Conservation (phyloP, 2,888 invertebrate species). For the Octodonta nipae region DNA sequence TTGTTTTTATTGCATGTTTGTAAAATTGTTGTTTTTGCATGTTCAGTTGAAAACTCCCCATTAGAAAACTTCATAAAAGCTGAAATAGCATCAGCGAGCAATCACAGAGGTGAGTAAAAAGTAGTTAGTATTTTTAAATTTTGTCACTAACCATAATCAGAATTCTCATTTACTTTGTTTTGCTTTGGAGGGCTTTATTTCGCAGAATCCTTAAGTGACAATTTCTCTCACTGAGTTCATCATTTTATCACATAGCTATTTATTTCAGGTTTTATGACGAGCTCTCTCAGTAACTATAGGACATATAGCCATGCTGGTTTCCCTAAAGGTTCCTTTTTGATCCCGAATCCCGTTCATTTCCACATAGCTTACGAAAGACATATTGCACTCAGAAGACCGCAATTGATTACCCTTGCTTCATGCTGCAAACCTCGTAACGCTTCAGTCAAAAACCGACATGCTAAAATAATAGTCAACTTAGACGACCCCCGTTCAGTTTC, state of each 20-base stretch:
- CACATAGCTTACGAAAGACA: slow-evolving; percentile 28
- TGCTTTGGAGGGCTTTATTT: too few species aligned
- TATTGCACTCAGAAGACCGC: slow-evolving; percentile 19
- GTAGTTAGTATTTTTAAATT: too few species aligned
- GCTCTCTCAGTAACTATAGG: slow-evolving; percentile 22
- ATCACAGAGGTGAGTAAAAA: slow-evolving; percentile 24
- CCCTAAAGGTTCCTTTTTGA: slow-evolving; percentile 31
- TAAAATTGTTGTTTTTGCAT: slow-evolving; percentile 21
- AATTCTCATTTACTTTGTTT: too few species aligned
- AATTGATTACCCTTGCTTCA: slow-evolving; percentile 7
- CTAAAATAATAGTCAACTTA: slow-evolving; percentile 25
- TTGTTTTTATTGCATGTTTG: slow-evolving; percentile 3
- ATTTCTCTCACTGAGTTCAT: too few species aligned
- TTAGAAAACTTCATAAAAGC: slow-evolving; percentile 25
- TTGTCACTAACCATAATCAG: too few species aligned
- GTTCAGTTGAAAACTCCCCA: slow-evolving; percentile 22
- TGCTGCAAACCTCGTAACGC: slow-evolving; percentile 14
- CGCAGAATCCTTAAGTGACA: too few species aligned
- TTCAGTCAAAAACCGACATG: slow-evolving; percentile 11
- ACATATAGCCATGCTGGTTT: slow-evolving; percentile 31
- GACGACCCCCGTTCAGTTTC: slow-evolving; percentile 23
- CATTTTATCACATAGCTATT: too few species aligned
- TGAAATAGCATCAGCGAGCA: slow-evolving; percentile 24
- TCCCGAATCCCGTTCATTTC: slow-evolving; percentile 34
- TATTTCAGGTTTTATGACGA: slow-evolving; percentile 22